Evolutionary conservation across 2,888 invertebrate genomes (phyloP).

Genomic region (Rhamnusium bicolor): DNA sequence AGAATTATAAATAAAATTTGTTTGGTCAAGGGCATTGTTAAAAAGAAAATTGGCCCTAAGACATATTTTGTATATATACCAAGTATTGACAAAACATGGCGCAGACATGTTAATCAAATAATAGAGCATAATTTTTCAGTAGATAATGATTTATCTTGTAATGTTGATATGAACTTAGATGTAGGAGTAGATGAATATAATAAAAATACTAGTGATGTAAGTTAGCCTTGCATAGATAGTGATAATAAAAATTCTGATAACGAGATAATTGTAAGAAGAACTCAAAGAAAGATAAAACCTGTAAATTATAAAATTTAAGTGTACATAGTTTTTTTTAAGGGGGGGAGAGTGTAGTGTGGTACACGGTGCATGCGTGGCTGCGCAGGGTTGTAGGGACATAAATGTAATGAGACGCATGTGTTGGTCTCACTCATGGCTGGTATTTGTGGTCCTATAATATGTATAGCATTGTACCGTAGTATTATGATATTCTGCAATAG

Average conservation of each 20-base stretch:
- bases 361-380: too few species aligned
- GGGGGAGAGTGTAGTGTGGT: background rate
- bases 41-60: slow-evolving; percentile 24
- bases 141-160: background rate
- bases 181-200: background rate
- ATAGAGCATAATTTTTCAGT: background rate
- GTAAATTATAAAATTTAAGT: too few species aligned
- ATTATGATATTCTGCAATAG: too few species aligned
- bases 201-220: background rate
- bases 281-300: background rate
- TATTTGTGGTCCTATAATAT: too few species aligned
- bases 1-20: slow-evolving; percentile 7
- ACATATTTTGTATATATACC: slow-evolving; percentile 15
- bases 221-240: background rate
- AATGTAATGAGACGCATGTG: too few species aligned
- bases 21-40: slow-evolving; percentile 21
- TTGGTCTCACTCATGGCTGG: too few species aligned
- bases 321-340: too few species aligned
- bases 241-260: too few species aligned
- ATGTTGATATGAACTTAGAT: background rate
- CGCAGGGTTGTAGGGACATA: too few species aligned
- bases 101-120: slow-evolving; percentile 10
- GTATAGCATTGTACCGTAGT: too few species aligned
- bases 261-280: background rate
- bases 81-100: slow-evolving; percentile 8